Conservation (phyloP, 2,113 vertebrate species). For the Thermophis baileyi region DNA sequence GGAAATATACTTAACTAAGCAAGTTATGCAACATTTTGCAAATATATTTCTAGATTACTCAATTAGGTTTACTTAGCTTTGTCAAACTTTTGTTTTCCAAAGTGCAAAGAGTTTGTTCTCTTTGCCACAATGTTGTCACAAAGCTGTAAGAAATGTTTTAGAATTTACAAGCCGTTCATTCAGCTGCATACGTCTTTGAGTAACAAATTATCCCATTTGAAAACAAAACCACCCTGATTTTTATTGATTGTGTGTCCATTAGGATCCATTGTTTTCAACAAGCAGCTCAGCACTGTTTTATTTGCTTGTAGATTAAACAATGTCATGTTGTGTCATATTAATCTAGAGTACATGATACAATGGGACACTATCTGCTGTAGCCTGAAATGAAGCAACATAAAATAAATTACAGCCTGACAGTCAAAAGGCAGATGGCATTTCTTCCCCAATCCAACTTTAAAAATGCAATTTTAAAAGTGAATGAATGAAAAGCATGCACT, state of each 20-base stretch:
- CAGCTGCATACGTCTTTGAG: constrained; percentile 1
- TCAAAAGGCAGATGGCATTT: background rate
- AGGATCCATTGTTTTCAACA: constrained; percentile 6
- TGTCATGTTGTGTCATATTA: background rate
- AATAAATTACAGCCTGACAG: background rate
- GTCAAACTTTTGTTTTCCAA: background rate
- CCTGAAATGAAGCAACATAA: background rate
- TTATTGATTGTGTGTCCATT: background rate
- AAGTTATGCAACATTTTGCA: background rate
- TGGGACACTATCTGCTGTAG: background rate
- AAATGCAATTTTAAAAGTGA: background rate
- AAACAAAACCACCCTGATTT: background rate
- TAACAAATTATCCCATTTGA: background rate
- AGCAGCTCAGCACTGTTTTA: background rate
- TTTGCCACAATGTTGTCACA: background rate
- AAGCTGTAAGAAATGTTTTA: background rate
- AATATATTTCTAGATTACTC: background rate
- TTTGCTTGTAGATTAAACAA: background rate
- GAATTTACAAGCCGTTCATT: background rate
- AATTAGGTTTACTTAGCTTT: background rate
- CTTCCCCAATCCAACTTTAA: background rate
- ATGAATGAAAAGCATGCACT: background rate
- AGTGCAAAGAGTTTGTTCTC: background rate
- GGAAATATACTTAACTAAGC: background rate
- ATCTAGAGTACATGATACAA: background rate